Percentiles rank a stretch among this genome's conserved stretches.
Conservation (phyloP, 1,140 invertebrate species). For the Lamellibrachia luymesi region DNA sequence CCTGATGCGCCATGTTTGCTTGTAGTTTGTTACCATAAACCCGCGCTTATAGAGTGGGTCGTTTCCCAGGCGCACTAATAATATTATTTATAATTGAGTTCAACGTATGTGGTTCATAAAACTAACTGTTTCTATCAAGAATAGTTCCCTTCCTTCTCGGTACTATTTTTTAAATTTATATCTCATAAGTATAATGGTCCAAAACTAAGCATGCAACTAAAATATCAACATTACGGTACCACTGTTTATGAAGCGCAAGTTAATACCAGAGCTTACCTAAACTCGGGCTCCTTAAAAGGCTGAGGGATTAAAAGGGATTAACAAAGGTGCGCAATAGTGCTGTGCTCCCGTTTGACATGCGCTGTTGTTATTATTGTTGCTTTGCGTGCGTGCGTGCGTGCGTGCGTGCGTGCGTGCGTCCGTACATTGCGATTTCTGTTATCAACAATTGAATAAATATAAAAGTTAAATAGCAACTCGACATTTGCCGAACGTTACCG, state of each 20-base stretch:
- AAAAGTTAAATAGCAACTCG: too few species aligned
- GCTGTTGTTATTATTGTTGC: too few species aligned
- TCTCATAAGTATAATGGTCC: background rate
- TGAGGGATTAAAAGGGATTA: too few species aligned
- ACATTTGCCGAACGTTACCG: too few species aligned
- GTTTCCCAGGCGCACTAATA: background rate
- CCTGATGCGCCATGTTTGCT: background rate
- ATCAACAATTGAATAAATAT: too few species aligned
- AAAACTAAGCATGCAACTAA: background rate
- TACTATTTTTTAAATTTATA: background rate
- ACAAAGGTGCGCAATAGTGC: too few species aligned
- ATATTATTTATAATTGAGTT: too few species aligned
- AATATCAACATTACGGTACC: background rate
- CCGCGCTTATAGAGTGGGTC: background rate
- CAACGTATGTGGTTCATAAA: background rate
- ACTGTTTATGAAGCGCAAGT: background rate
- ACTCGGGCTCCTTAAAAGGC: too few species aligned
- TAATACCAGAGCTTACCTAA: background rate
- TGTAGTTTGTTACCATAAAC: background rate
- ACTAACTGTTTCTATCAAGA: background rate
- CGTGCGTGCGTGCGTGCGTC: background rate
- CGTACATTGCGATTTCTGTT: too few species aligned
- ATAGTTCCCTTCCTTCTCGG: background rate
- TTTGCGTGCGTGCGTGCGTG: background rate
- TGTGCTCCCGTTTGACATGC: too few species aligned